Base-by-base conservation (phyloP, 1,140 invertebrate genomes). In the Dendrolimus punctatus region DNA sequence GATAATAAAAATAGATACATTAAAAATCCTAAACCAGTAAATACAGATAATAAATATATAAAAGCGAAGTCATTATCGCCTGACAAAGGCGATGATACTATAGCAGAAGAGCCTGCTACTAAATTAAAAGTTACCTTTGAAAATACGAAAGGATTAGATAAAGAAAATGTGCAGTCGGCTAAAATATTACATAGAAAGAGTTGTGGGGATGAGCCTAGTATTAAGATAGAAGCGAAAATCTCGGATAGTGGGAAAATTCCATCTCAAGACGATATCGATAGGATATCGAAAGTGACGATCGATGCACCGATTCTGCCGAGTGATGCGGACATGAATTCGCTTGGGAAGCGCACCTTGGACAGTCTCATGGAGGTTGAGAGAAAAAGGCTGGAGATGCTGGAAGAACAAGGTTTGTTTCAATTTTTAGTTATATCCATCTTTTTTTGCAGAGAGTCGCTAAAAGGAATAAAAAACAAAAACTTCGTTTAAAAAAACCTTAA, bases 281-380 rank as follows among this genome's bases (percentile, higher is more conserved):
- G 94, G 66, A 96, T 96, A 72, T 95, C 94, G 8, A 93, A 93
- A 80, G 93, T 96, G 45, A 95, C 94, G 8, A 92, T 91, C n/a
- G 92, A 93, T 71, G 92, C 94, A 9, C 94, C 94, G 6, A 91
- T 95, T 46, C 88, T 94, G 53, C 80, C 87, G 0, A 87, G 81
- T 46, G 90, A 90, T 68, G 90, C 90, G 8, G 89, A 92, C 65
- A 91, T 90, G 67, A 89, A 88, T 58, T 92, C 92, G 40, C 87
- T 95, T 44, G 94, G 95, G 10, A 91, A 92, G 60, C 93, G 95
- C 70, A 95, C 95, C n/a, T 91, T 96, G 49, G 95, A 95, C 61
- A 96, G 95, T 62, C 88, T 97, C 39, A 93, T 93, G 82, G 95
- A 97, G 88, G 95, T 97, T 55, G 95, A 97, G 80, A 91, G 93